A percentile compares a stretch with the other conserved stretches of the same genome.
Evolutionary conservation across 2,888 invertebrate species (phyloP).

Genomic region (Resseliella maxima): DNA sequence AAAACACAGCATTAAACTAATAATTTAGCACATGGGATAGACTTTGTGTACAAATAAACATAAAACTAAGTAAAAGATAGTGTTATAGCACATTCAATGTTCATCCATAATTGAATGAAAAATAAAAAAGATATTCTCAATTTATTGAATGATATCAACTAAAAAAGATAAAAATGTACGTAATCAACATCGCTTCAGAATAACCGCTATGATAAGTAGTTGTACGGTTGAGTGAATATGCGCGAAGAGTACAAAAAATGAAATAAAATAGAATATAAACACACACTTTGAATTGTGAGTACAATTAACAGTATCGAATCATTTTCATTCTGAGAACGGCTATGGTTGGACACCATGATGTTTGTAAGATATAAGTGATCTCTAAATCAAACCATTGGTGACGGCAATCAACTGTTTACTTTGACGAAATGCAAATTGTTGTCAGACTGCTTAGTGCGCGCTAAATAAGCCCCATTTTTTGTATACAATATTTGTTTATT

Average conservation of each 20-base stretch:
- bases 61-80: background rate
- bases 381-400: slow-evolving; percentile 53
- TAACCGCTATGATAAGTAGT: slow-evolving; percentile 33
- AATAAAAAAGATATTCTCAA: background rate
- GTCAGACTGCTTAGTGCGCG: background rate
- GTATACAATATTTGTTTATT: background rate
- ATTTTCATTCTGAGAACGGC: slow-evolving; percentile 26
- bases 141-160: slow-evolving; percentile 35
- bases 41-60: background rate
- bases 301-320: slow-evolving; percentile 45
- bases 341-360: background rate
- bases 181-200: slow-evolving; percentile 10
- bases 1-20: background rate
- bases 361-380: slow-evolving; percentile 42
- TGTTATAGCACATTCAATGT: background rate
- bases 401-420: slow-evolving; percentile 44
- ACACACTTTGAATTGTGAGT: background rate
- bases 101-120: background rate
- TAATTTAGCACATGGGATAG: background rate
- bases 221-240: background rate
- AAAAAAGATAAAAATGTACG: slow-evolving; percentile 26
- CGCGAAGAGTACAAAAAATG: background rate
- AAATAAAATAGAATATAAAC: background rate
- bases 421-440: slow-evolving; percentile 41
- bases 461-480: background rate